Evolutionary conservation across 1,140 invertebrate species (phyloP).

Genomic region (Tetramorium simillimum): DNA sequence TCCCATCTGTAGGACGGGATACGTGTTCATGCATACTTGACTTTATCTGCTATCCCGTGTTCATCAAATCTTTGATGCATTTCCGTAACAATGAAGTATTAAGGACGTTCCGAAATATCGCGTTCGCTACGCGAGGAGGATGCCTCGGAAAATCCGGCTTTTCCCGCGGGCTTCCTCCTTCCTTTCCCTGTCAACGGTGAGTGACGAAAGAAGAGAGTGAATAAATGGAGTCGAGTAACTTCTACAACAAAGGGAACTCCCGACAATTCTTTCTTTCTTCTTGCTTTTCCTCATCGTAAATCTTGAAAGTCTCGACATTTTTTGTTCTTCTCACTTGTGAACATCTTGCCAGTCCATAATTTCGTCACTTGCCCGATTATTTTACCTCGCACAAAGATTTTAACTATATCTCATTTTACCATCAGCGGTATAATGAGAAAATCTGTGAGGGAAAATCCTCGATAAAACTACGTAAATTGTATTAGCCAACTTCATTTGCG

Average conservation of each 20-base stretch:
- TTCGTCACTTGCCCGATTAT: conserved; percentile 32
- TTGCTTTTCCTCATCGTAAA: conserved; percentile 22
- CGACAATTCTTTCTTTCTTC: conserved; percentile 29
- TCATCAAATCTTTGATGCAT: conserved; percentile 38
- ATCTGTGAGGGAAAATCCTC: neutral
- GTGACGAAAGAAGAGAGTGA: conserved; percentile 64
- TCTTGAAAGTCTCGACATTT: conserved; percentile 37
- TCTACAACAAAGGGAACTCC: conserved; percentile 59
- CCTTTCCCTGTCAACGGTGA: conserved; percentile 29
- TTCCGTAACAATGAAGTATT: conserved; percentile 29
- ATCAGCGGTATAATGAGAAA: conserved; percentile 27
- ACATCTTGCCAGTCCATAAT: conserved; percentile 41
- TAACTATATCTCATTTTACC: neutral
- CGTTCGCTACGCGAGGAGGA: conserved; percentile 47
- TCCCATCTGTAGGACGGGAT: conserved; percentile 7
- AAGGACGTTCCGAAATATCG: conserved; percentile 34
- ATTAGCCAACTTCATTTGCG: conserved; percentile 37
- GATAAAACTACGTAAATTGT: conserved; percentile 31
- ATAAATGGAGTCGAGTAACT: conserved; percentile 68
- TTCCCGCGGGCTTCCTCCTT: conserved; percentile 32
- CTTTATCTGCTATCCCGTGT: conserved; percentile 25
- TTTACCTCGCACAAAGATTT: conserved; percentile 3
- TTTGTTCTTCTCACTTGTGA: conserved; percentile 32
- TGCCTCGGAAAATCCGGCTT: conserved; percentile 52
- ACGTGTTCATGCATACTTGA: neutral